Percentiles rank a stretch among this genome's conserved stretches.
Conservation (phyloP, 2,113 vertebrate genomes). For the Rutilus rutilus region DNA sequence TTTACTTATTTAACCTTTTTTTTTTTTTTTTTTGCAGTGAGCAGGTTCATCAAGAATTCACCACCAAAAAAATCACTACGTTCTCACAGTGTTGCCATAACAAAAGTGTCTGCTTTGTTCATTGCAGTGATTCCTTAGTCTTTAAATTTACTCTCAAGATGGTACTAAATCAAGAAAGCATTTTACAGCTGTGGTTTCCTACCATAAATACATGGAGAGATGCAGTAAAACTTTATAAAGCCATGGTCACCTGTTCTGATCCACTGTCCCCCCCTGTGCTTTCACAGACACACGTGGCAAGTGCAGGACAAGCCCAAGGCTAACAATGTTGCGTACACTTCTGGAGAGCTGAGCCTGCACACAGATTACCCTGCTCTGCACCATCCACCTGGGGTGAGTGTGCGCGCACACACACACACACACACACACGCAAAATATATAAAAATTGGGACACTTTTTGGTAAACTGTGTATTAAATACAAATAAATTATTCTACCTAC, state of each 20-base stretch:
- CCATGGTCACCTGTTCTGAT: constrained; percentile 32
- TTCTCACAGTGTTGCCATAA: constrained; percentile 14
- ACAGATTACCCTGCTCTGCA: constrained; percentile 92
- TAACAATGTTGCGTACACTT: constrained; percentile 94
- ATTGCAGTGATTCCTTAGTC: constrained; percentile 38
- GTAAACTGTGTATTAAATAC: neutral
- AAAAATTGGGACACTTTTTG: too few species aligned
- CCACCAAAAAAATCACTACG: neutral
- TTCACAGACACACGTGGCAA: constrained; percentile 90
- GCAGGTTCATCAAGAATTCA: neutral
- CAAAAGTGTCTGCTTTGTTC: constrained; percentile 43
- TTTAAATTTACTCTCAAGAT: constrained; percentile 34
- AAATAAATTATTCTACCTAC: neutral
- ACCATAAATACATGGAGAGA: constrained; percentile 24
- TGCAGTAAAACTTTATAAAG: constrained; percentile 11
- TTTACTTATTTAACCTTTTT: neutral
- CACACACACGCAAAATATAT: neutral
- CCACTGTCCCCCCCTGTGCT: constrained; percentile 48
- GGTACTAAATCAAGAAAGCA: constrained; percentile 34
- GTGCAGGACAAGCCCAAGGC: constrained; percentile 91
- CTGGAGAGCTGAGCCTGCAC: constrained; percentile 86
- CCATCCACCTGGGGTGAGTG: constrained; percentile 91
- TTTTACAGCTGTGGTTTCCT: constrained; percentile 56
- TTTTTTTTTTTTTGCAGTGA: neutral
- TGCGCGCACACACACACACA: constrained; percentile 20